Evolutionary conservation across 2,888 invertebrate species (phyloP).

Genomic region (Sinohyriopsis cumingii): DNA sequence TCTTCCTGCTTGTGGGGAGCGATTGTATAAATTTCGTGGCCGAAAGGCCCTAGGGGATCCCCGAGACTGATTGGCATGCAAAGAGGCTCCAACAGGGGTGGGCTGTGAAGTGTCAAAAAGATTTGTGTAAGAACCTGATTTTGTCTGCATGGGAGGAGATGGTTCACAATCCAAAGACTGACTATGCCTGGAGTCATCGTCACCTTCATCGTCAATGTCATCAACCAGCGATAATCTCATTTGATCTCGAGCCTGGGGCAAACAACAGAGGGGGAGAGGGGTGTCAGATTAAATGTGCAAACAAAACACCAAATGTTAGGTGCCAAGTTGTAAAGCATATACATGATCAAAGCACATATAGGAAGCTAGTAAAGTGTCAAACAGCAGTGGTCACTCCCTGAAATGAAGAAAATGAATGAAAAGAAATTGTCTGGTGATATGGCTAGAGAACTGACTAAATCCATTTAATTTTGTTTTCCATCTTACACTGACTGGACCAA

Average conservation of each 20-base stretch:
- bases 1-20: conserved; percentile 25
- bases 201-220: conserved; percentile 50
- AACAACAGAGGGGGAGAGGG: conserved; percentile 1
- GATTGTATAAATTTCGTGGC: conserved; percentile 25
- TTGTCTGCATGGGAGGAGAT: conserved; percentile 43
- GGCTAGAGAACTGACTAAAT: too few relatives aligned
- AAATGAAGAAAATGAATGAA: too few relatives aligned
- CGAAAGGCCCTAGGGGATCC: conserved; percentile 32
- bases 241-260: conserved; percentile 37
- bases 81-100: conserved; percentile 44
- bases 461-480: too few relatives aligned
- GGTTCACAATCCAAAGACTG: conserved; percentile 53
- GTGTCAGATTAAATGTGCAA: conserved; percentile 11
- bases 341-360: too few relatives aligned
- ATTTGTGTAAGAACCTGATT: conserved; percentile 64
- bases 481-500: too few relatives aligned
- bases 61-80: conserved; percentile 22
- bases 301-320: conserved; percentile 12
- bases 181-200: conserved; percentile 40
- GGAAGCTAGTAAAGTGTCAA: too few relatives aligned
- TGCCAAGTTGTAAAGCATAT: too few relatives aligned
- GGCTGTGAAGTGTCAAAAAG: conserved; percentile 61
- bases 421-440: too few relatives aligned
- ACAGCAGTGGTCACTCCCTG: too few relatives aligned
- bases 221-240: conserved; percentile 39